Conservation (phyloP, 2,888 invertebrate species). For the Gordius sp. region DNA sequence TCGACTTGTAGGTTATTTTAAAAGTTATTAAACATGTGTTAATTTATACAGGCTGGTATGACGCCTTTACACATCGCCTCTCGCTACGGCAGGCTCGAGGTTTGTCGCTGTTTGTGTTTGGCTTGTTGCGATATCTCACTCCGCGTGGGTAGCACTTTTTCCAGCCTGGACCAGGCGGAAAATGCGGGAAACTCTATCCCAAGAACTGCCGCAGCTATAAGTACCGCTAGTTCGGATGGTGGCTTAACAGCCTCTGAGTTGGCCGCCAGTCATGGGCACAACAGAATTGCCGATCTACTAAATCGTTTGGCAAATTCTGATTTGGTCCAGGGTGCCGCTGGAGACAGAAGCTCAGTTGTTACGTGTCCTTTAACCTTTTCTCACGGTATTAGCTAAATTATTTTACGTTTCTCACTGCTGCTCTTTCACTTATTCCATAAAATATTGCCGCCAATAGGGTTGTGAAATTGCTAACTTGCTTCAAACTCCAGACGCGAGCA, state of each 20-base stretch:
- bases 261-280: not conserved
- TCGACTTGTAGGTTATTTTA: not conserved
- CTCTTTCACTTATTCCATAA: too few species aligned
- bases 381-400: too few species aligned
- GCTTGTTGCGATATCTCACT: slow-evolving; percentile 37
- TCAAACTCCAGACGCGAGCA: too few species aligned
- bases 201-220: too few species aligned
- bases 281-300: not conserved
- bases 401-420: too few species aligned
- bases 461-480: too few species aligned
- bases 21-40: not conserved
- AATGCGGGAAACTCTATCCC: too few species aligned
- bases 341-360: not conserved
- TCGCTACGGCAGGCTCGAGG: slow-evolving; percentile 42
- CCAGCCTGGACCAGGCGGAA: too few species aligned
- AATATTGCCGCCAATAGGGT: too few species aligned
- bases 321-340: not conserved
- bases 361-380: too few species aligned
- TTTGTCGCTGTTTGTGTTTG: slow-evolving; percentile 42
- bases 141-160: too few species aligned
- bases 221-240: too few species aligned
- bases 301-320: not conserved
- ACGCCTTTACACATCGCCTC: slow-evolving; percentile 44
- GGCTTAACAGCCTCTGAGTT: not conserved
- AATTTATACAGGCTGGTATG: slow-evolving; percentile 24